phyloP scores from a whole-genome alignment of 2,113 vertebrate genomes.

The Ceratotherium simum region DNA sequence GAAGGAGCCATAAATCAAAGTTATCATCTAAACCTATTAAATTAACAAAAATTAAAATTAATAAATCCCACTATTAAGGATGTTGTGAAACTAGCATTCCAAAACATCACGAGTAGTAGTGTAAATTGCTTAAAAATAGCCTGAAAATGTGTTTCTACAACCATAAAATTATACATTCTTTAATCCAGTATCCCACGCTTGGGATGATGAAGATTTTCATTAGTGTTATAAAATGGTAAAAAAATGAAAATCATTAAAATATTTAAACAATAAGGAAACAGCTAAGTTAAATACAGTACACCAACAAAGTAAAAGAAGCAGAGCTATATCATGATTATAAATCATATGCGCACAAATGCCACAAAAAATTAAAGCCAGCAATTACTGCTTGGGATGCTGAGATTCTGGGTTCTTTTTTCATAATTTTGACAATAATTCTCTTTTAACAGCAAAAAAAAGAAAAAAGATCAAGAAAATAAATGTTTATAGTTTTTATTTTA shows the following conservation, averaged over 20 bases:
- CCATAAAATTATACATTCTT: background rate
- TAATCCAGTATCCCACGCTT: background rate
- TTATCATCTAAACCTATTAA: background rate
- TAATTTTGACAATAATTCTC: constrained; percentile 8
- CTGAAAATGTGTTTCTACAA: constrained; percentile 4
- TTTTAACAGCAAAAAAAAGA: constrained; percentile 9
- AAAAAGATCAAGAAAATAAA: background rate
- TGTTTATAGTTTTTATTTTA: background rate
- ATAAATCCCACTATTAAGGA: background rate
- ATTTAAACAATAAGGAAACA: background rate
- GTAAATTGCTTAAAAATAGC: background rate
- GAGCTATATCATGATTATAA: background rate
- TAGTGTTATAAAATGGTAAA: constrained; percentile 5
- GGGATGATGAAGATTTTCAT: constrained; percentile 28
- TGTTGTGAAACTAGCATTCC: background rate
- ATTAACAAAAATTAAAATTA: background rate
- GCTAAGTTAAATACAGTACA: background rate
- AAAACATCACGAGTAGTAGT: background rate
- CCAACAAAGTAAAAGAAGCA: background rate
- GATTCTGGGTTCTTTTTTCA: background rate
- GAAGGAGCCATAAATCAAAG: background rate
- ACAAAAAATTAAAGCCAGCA: constrained; percentile 17
- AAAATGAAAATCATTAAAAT: background rate
- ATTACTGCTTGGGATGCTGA: background rate
- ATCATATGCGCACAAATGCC: background rate